These are phyloP conservation scores for Tanypteryx hageni DNA, from an alignment of 2,888 invertebrate genomes.

Conservation along the genomic window DNA sequence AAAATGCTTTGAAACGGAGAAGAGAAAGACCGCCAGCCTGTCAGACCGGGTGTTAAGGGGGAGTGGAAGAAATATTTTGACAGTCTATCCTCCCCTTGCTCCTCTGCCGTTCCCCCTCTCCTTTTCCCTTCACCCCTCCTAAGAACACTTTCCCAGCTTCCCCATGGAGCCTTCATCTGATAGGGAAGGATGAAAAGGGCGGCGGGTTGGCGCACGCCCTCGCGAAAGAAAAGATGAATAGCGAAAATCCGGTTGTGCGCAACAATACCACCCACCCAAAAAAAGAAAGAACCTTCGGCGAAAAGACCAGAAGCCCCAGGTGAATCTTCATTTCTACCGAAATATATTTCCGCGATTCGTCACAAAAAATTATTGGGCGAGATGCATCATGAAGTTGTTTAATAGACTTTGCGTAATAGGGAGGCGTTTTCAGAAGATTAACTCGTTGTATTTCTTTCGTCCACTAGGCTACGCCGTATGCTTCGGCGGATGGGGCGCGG, in stretches of 20 bases:
- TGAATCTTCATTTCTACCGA: slow-evolving; percentile 46
- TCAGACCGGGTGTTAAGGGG: neutral
- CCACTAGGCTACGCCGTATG: neutral
- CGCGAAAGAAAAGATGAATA: slow-evolving; percentile 60
- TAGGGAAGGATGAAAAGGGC: slow-evolving; percentile 1
- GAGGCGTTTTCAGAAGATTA: neutral
- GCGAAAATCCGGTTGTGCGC: slow-evolving; percentile 59
- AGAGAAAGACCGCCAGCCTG: neutral
- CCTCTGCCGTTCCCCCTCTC: neutral
- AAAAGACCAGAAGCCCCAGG: slow-evolving; percentile 47
- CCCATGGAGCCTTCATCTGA: slow-evolving; percentile 40
- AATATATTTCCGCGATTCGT: neutral
- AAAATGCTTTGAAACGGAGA: slow-evolving; percentile 7
- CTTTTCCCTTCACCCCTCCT: neutral
- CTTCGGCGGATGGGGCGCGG: neutral
- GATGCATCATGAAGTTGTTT: neutral
- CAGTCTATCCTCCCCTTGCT: neutral
- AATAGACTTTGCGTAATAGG: slow-evolving; percentile 7
- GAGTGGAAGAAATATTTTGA: slow-evolving; percentile 53
- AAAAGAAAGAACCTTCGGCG: slow-evolving; percentile 41
- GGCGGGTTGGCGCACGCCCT: slow-evolving; percentile 49
- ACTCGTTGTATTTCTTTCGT: neutral
- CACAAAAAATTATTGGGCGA: neutral
- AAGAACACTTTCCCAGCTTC: slow-evolving; percentile 22
- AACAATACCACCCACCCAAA: slow-evolving; percentile 38